phyloP scores from a whole-genome alignment of 2,888 invertebrate genomes.

The Tanypteryx hageni region DNA sequence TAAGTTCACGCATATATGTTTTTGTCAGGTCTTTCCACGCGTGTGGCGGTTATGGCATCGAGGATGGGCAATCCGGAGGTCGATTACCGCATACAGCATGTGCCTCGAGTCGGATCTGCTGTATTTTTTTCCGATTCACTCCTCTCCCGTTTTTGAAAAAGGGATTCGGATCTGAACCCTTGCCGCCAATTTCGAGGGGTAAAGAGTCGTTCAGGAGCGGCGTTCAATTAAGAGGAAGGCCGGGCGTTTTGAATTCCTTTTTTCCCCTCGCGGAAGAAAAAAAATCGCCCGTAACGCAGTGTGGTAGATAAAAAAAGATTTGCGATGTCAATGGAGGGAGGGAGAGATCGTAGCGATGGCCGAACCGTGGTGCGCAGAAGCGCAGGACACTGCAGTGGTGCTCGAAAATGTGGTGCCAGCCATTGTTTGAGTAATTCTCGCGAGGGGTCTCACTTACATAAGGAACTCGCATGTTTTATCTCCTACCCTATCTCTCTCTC shows the following conservation, averaged over 20 bases:
- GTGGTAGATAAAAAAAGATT: background rate
- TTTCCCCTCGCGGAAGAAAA: background rate
- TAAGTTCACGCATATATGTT: background rate
- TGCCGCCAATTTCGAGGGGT: background rate
- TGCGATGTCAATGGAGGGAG: constrained; percentile 20
- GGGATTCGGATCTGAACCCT: background rate
- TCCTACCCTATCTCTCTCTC: background rate
- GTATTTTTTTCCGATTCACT: too few species aligned
- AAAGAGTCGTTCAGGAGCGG: background rate
- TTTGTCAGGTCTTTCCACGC: background rate
- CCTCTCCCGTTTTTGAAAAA: too few species aligned
- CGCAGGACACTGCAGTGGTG: constrained; percentile 45
- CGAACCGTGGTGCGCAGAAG: constrained; percentile 22
- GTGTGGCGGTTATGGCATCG: background rate
- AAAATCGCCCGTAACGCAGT: background rate
- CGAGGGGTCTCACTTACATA: background rate
- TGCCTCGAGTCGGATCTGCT: background rate
- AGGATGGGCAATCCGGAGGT: background rate
- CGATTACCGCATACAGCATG: background rate
- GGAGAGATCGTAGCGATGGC: background rate
- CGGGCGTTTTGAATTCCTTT: background rate
- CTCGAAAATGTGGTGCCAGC: constrained; percentile 14
- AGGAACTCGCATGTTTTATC: background rate
- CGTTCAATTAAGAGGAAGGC: background rate
- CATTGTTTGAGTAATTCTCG: constrained; percentile 27